A percentile compares a stretch with the other conserved stretches of the same genome.
These are phyloP conservation scores for Scaptomyza pallida DNA, from an alignment of 1,140 invertebrate species.

Conservation along the genomic window DNA sequence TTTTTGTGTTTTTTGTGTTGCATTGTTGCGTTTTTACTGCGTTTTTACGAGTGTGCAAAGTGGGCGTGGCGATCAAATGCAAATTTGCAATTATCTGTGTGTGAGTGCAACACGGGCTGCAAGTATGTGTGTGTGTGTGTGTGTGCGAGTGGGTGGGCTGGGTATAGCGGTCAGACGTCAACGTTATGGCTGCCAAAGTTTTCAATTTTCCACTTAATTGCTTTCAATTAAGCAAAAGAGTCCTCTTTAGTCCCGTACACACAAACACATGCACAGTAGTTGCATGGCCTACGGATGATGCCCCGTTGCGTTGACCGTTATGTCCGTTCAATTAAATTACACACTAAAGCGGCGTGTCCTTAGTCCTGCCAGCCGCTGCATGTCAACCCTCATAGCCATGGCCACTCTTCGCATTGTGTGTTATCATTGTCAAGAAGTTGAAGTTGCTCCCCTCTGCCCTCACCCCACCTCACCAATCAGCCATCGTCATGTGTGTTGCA, in stretches of 20 bases:
- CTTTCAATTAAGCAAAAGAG: slow-evolving; percentile 83
- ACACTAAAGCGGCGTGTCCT: slow-evolving; percentile 69
- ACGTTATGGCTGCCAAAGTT: slow-evolving; percentile 82
- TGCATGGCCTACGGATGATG: slow-evolving; percentile 3
- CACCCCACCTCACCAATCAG: slow-evolving; percentile 3
- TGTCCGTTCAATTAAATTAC: slow-evolving; percentile 83
- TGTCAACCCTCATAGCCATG: slow-evolving; percentile 43
- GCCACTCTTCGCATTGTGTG: slow-evolving; percentile 57
- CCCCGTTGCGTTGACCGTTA: slow-evolving; percentile 59
- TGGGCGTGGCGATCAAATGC: slow-evolving; percentile 74
- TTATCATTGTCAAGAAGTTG: slow-evolving; percentile 80
- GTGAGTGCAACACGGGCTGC: background rate
- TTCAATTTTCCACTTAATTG: slow-evolving; percentile 83
- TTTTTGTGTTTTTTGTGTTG: slow-evolving; percentile 32
- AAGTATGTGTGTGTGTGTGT: slow-evolving; percentile 34
- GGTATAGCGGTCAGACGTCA: slow-evolving; percentile 62
- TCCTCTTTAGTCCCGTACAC: slow-evolving; percentile 71
- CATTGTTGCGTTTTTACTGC: slow-evolving; percentile 17
- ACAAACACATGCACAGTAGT: slow-evolving; percentile 20
- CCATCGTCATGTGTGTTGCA: slow-evolving; percentile 22
- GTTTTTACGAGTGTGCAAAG: slow-evolving; percentile 47
- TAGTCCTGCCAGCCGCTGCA: slow-evolving; percentile 37
- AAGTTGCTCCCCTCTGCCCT: background rate
- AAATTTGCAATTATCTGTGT: slow-evolving; percentile 65
- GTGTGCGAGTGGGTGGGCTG: slow-evolving; percentile 8